Conservation (phyloP, 2,888 invertebrate genomes). For the Tridacna gigas region DNA sequence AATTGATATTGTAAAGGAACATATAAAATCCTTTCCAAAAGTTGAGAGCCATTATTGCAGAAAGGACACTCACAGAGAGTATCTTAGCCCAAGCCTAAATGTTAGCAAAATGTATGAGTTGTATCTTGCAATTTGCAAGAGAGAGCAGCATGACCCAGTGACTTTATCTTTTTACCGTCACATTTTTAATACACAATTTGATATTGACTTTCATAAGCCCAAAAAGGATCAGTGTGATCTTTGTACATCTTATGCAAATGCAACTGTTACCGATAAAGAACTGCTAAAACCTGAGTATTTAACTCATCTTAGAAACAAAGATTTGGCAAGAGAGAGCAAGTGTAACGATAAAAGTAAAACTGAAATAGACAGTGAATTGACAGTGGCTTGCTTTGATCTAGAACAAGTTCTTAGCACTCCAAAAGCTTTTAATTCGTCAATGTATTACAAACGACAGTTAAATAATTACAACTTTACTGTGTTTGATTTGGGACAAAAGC, state of each 20-base stretch:
- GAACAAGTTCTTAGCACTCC: conserved; percentile 46
- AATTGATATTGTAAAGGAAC: no score
- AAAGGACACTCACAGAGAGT: no score
- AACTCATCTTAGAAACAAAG: conserved; percentile 39
- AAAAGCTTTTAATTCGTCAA: conserved; percentile 37
- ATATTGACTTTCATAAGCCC: conserved; percentile 57
- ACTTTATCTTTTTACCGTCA: no score
- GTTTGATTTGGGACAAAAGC: conserved; percentile 34
- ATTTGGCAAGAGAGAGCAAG: conserved; percentile 34
- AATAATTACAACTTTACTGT: conserved; percentile 41
- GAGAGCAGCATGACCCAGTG: no score
- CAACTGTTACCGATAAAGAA: background rate
- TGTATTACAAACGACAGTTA: conserved; percentile 40
- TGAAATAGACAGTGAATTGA: no score
- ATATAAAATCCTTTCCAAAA: no score
- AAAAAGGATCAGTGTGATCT: conserved; percentile 61
- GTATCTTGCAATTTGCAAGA: no score
- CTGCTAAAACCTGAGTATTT: conserved; percentile 24
- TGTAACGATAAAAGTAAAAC: conserved; percentile 42
- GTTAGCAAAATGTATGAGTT: no score
- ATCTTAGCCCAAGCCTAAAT: no score
- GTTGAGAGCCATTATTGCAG: no score
- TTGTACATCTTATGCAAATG: conserved; percentile 30
- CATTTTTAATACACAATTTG: conserved; percentile 54
- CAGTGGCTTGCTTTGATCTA: conserved; percentile 51